phyloP scores from a whole-genome alignment of 2,888 invertebrate species.

The Phalangium opilio region DNA sequence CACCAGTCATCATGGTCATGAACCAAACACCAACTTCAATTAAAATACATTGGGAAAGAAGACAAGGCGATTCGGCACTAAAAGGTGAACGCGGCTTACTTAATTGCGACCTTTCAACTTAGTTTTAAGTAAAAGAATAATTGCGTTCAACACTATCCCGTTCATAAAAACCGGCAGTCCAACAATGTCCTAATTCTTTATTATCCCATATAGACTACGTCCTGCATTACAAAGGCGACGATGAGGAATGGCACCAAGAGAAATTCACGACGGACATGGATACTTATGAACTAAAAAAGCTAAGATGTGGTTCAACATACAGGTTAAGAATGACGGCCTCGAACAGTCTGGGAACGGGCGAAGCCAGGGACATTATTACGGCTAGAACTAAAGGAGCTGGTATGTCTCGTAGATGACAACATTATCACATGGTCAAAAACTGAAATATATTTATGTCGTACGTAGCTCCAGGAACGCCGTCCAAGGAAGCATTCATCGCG shows the following conservation, averaged over 20 bases:
- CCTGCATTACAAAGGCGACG: slow-evolving; percentile 14
- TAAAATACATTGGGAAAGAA: slow-evolving; percentile 17
- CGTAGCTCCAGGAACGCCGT: slow-evolving; percentile 29
- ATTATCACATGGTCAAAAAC: no score
- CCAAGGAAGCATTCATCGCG: slow-evolving; percentile 25
- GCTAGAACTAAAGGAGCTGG: slow-evolving; percentile 16
- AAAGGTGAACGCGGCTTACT: slow-evolving; percentile 7
- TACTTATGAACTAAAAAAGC: slow-evolving; percentile 8
- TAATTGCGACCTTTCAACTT: no score
- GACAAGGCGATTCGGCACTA: slow-evolving; percentile 11
- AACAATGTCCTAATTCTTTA: no score
- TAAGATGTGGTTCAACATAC: slow-evolving; percentile 19
- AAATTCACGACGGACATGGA: slow-evolving; percentile 9
- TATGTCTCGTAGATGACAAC: no score
- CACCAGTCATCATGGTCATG: slow-evolving; percentile 15
- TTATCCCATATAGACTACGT: slow-evolving; percentile 10
- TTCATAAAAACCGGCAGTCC: no score
- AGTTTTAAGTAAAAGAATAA: no score
- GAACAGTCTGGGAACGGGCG: slow-evolving; percentile 21
- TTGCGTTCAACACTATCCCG: no score
- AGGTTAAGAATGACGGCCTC: slow-evolving; percentile 20
- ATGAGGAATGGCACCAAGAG: slow-evolving; percentile 10
- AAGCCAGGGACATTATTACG: slow-evolving; percentile 16
- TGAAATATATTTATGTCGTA: no score
- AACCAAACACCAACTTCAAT: slow-evolving; percentile 16